Conservation (phyloP, 2,113 vertebrate genomes). For the Ageneiosus marmoratus region DNA sequence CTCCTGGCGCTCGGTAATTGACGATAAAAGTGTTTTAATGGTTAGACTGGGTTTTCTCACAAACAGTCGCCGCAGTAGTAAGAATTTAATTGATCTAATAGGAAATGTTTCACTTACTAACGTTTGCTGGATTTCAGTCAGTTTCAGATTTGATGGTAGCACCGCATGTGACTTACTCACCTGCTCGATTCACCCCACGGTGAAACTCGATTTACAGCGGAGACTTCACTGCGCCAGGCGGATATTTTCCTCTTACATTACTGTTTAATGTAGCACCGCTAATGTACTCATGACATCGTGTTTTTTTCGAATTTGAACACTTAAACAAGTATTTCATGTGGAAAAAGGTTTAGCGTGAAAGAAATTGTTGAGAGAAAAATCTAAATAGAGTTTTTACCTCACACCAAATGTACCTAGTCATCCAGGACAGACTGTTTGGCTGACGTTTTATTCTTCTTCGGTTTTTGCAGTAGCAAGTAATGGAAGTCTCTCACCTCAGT, state of each 20-base stretch:
- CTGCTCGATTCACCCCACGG: neutral
- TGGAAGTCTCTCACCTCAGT: neutral
- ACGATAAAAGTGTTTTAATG: neutral
- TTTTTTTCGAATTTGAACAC: neutral
- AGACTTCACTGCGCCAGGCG: neutral
- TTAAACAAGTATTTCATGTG: neutral
- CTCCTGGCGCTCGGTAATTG: neutral
- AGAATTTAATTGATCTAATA: neutral
- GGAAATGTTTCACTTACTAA: neutral
- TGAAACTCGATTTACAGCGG: neutral
- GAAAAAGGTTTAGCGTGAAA: neutral
- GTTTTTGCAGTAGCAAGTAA: neutral
- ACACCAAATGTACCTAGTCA: neutral
- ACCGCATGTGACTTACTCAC: slow-evolving; percentile 10
- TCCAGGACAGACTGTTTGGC: neutral
- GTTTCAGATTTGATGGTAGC: neutral
- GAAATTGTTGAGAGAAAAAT: neutral
- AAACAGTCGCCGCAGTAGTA: neutral
- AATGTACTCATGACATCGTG: neutral
- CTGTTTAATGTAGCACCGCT: neutral
- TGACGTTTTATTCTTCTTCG: neutral
- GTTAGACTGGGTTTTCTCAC: neutral
- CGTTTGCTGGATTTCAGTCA: neutral
- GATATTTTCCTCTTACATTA: neutral
- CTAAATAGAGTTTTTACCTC: neutral